Base-by-base conservation (phyloP, 2,113 vertebrate species). In the Equus przewalskii region DNA sequence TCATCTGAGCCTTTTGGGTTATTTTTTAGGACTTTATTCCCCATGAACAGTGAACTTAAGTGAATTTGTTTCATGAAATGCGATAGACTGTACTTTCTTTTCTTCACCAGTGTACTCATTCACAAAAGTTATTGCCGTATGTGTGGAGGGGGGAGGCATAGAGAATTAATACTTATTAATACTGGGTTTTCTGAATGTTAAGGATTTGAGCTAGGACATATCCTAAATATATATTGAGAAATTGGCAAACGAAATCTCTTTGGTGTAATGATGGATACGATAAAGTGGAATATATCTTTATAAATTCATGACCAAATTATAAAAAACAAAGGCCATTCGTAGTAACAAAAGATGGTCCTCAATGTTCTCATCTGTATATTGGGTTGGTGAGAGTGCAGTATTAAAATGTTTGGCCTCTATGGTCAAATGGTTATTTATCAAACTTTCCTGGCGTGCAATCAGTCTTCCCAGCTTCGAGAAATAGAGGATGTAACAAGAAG, bases 1-100 rank as follows among this genome's bases (percentile, higher is more conserved):
- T 96, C 46, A 51, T 60, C 44, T 79, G 18, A 96, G 36, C 24
- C 18, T 83, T 91, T 88, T 18, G 54, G 33, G 33, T 92, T 90
- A 24, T 65, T 36, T 95, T 70, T 86, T 2, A 84, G 80, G 46
- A 22, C 24, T 69, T 91, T n/a, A 64, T 79, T 96, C 83, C 21
- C 33, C 0, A 28, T 49, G 67, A 78, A 91, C 7, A 58, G 30
- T 64, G 62, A 85, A 73, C 49, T 44, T 88, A 49, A 67, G 26
- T 44, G 78, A 75, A 14, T 91, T 30, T 78, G 49, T 62, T 75
- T 85, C 49, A 54, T 73, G 54, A 54, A 11, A n/a, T 58, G 15
- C 24, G 67, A 49, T 79, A 10, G 51, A 36, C 3, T 54, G 11
- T 73, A 30, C 14, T 46, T 78, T 82, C 16, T 46, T 26, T 84